Base-by-base conservation (phyloP, 1,140 invertebrate species). In the Drosophila trapezifrons region DNA sequence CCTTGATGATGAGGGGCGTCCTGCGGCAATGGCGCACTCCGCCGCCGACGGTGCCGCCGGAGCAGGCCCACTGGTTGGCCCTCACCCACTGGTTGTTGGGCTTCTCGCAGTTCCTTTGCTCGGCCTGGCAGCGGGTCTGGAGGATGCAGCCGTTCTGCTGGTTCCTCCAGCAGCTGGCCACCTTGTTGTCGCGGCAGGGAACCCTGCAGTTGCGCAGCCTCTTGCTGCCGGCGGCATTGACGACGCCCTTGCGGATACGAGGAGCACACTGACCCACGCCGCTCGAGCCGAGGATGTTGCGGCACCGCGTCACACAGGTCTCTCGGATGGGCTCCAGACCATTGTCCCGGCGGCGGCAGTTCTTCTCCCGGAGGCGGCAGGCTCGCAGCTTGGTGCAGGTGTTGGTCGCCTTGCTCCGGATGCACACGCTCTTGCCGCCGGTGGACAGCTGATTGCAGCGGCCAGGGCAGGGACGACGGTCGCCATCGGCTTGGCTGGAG, bases 301-400 rank as follows among this genome's bases (percentile, higher is more conserved):
- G 66, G 45, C 83, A 87, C 0, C 49, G 56, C 22, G 45, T 18
- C 15, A 49, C 5, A 8, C 38, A 65, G 5, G 57, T 78, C 47
- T 51, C 32, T 4, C 42, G 49, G 1, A 66, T 25, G 10, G 57
- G 49, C 2, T 49, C 15, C 58, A 65, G 25, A 3, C 80, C 84
- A 1, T 52, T 52, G 9, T 55, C 51, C 7, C 80, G 45, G 0
- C 86, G 62, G 2, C 55, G 52, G 35, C 84, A 89, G 74, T 89
- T 89, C 51, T 64, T 67, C 45, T 89, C 84, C 5, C 84, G 74
- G n/a, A 84, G 56, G 0, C 62, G 56, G 38, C 84, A 89, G 29
- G 85, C 40, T 0, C 70, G 55, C 22, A 89, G 38, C 42, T 62
- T 80, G 66, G 80, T 84, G 70, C 84, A 89, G 6, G 47, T 43